phyloP scores from a whole-genome alignment of 2,797 vertebrate species.

The Rhadinocentrus ornatus region DNA sequence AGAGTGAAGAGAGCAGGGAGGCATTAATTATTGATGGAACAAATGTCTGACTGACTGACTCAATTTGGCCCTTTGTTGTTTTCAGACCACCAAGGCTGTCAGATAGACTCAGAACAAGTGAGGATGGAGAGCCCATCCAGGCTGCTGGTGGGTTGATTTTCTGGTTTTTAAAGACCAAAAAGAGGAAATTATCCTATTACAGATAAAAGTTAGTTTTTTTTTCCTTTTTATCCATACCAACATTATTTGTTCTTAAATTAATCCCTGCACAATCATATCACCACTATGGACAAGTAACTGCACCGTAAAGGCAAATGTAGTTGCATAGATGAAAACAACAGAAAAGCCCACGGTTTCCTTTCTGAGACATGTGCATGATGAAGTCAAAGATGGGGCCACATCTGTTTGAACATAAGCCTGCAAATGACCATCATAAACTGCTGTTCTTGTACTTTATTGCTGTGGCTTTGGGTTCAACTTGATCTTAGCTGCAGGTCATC shows the following conservation, averaged over 20 bases:
- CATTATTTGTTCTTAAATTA: too few relatives aligned
- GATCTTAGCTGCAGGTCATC: conserved; percentile 42
- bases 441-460: conserved; percentile 2
- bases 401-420: background rate
- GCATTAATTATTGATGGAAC: conserved; percentile 79
- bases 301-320: background rate
- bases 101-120: conserved; percentile 51
- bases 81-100: conserved; percentile 71
- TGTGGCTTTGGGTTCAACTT: conserved; percentile 13
- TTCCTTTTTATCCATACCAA: too few relatives aligned
- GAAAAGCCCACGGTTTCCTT: background rate
- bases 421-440: background rate
- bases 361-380: background rate
- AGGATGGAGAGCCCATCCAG: conserved; percentile 13
- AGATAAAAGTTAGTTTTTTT: background rate
- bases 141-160: background rate
- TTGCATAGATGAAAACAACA: background rate
- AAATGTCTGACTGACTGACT: conserved; percentile 80
- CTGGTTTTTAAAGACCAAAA: background rate
- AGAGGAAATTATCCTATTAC: background rate
- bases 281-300: background rate
- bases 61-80: conserved; percentile 75
- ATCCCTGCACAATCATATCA: background rate
- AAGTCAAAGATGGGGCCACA: background rate
- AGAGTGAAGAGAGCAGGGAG: conserved; percentile 61